Conservation (phyloP, 1,140 invertebrate species). For the Ips typographus region DNA sequence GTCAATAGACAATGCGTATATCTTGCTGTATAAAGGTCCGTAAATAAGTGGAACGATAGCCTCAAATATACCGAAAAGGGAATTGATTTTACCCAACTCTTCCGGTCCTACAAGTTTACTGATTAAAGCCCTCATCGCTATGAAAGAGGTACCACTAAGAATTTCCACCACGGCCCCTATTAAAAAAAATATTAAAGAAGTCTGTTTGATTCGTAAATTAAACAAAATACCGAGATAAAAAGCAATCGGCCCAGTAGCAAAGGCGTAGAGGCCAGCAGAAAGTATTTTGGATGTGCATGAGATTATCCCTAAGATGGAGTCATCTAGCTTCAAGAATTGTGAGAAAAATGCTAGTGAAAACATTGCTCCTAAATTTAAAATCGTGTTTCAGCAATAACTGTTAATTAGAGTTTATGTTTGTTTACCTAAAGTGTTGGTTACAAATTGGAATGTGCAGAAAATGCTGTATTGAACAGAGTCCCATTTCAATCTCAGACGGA, state of each 20-base stretch:
- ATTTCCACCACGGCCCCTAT: conserved; percentile 71
- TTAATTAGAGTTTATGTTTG: background rate
- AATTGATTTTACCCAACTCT: conserved; percentile 77
- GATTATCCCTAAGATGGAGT: conserved; percentile 74
- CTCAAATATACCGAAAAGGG: conserved; percentile 76
- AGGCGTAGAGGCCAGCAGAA: conserved; percentile 74
- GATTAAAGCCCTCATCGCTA: conserved; percentile 74
- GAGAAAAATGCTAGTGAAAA: conserved; percentile 75
- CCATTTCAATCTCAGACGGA: conserved; percentile 45
- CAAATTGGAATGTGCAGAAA: conserved; percentile 46
- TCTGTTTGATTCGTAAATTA: background rate
- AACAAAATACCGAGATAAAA: conserved; percentile 69
- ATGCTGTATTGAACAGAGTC: conserved; percentile 46
- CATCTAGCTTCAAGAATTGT: conserved; percentile 73
- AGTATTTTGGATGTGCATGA: conserved; percentile 76
- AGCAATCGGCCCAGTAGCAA: conserved; percentile 69
- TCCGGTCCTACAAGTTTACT: conserved; percentile 73
- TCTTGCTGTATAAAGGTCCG: conserved; percentile 73
- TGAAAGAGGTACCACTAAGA: conserved; percentile 75
- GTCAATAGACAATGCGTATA: conserved; percentile 70
- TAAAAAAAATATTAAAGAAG: conserved; percentile 41
- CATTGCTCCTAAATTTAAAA: conserved; percentile 51
- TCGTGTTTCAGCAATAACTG: background rate
- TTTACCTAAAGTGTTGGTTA: conserved; percentile 44
- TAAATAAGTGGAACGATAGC: conserved; percentile 76